Conservation (phyloP, 2,797 vertebrate species). For the Poecilia picta region DNA sequence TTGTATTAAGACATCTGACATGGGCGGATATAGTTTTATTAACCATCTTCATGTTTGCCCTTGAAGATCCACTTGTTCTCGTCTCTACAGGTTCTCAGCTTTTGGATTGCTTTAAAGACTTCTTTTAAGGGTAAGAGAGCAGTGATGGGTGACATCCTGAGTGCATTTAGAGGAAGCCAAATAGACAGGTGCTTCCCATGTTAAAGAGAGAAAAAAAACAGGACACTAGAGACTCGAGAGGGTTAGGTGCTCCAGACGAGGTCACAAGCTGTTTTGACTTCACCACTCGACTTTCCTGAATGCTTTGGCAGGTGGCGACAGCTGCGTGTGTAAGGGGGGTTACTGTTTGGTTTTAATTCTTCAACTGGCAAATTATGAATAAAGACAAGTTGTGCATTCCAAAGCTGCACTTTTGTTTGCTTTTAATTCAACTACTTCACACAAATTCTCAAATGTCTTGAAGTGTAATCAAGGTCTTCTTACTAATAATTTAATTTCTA, state of each 20-base stretch:
- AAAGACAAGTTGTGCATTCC: constrained; percentile 15
- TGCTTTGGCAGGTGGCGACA: constrained; percentile 74
- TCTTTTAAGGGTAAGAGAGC: constrained; percentile 43
- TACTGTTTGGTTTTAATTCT: constrained; percentile 39
- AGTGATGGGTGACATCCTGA: constrained; percentile 49
- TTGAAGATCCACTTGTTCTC: constrained; percentile 48
- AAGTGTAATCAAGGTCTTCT: background rate
- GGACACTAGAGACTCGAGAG: constrained; percentile 53
- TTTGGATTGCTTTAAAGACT: constrained; percentile 47
- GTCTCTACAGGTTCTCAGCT: constrained; percentile 35
- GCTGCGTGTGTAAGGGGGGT: constrained; percentile 56
- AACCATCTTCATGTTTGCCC: constrained; percentile 37
- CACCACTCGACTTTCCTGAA: constrained; percentile 57
- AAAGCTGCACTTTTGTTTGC: background rate
- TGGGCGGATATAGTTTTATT: constrained; percentile 57
- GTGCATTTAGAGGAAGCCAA: constrained; percentile 54
- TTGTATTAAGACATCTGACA: constrained; percentile 62
- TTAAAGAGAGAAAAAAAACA: constrained; percentile 38
- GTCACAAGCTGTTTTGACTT: constrained; percentile 80
- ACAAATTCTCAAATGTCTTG: background rate
- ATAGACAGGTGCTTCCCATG: constrained; percentile 77
- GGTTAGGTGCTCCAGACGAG: constrained; percentile 72
- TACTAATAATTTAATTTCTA: background rate
- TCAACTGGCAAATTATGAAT: constrained; percentile 25
- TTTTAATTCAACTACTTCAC: constrained; percentile 2